Base-by-base conservation (phyloP, 2,888 invertebrate species). In the Phengaris arion region DNA sequence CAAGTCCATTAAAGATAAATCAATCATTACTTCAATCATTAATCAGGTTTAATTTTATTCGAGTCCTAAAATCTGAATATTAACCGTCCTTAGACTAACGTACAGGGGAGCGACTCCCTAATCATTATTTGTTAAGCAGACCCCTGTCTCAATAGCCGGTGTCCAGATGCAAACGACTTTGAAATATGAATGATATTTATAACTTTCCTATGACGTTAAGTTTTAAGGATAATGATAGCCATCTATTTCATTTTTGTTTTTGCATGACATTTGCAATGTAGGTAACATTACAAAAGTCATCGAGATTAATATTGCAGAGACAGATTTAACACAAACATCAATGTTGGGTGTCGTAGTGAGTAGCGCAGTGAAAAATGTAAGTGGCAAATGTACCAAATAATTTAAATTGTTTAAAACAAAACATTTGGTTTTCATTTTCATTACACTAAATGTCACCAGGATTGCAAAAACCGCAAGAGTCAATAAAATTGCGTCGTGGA, bases 101-200 rank as follows among this genome's bases (percentile, higher is more conserved):
- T 46, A 10, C 45, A 75, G 76, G 74, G 75, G 74, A 81, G 80
- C 81, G 82, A 82, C 80, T 84, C 83, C 83, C 82, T 81, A 81
- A 85, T 86, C 89, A 91, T 91, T 90, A 90, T 86, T 89, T 84
- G 83, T 83, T 82, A 82, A 85, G 82, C 82, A 82, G 80, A 78
- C 82, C 88, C 90, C 85, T 84, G 84, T 88, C 90, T 88, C 86
- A 86, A 87, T 89, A 86, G 87, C 88, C 92, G 81, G 82, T 89
- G 92, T 91, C 92, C 94, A 92, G 93, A 93, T 94, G 94, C 88
- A 87, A 86, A 86, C 83, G 94, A 94, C 94, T 94, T 91, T 94
- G 94, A 94, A 90, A 92, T 93, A 94, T 94, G 88, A 89, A 84
- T 82, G 88, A 88, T 91, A 94, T 94, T 94, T 89, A 89, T 94